Conservation (phyloP, 2,797 vertebrate genomes). For the Fratercula arctica region DNA sequence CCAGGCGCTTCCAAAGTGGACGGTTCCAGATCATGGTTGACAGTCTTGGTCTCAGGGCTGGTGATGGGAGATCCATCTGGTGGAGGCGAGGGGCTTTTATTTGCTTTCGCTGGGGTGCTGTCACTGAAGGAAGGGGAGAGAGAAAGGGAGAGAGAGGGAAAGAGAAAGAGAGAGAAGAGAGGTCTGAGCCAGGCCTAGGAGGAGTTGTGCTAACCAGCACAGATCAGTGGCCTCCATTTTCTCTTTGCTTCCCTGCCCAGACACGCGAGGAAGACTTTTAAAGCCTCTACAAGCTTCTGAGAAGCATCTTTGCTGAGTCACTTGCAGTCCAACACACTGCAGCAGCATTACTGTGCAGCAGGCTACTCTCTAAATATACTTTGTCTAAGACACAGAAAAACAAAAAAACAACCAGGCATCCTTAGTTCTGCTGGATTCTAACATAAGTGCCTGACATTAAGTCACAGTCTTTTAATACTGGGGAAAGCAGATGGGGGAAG, state of each 20-base stretch:
- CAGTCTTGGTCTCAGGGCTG: conserved; percentile 77
- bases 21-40: conserved; percentile 83
- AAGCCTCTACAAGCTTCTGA: not conserved
- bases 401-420: not conserved
- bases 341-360: not conserved
- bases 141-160: not conserved
- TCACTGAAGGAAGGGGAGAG: conserved; percentile 70
- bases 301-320: not conserved
- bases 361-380: not conserved
- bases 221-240: not conserved
- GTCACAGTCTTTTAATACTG: not conserved
- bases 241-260: not conserved
- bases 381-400: not conserved
- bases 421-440: not conserved
- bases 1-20: conserved; percentile 79
- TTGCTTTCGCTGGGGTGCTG: conserved; percentile 76
- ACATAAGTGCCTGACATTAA: not conserved
- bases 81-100: conserved; percentile 86
- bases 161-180: not conserved
- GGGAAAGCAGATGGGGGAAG: not conserved
- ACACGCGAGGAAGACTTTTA: not conserved
- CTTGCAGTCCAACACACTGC: not conserved
- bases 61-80: conserved; percentile 77
- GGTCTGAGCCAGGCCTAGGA: conserved; percentile 40
- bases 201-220: not conserved